phyloP scores from a whole-genome alignment of 2,888 invertebrate species.

The Ochropleura plecta region DNA sequence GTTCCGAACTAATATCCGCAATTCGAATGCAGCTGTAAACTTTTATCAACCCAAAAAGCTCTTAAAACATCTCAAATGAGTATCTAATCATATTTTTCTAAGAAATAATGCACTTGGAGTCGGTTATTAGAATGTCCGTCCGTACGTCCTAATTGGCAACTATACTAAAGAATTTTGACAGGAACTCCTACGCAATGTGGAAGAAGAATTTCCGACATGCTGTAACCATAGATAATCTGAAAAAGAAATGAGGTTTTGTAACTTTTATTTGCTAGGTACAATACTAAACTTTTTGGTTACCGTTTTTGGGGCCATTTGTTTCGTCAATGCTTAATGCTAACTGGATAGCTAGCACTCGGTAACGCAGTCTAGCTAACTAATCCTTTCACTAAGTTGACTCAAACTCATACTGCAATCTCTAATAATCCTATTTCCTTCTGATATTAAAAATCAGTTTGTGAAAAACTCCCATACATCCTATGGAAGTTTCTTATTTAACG shows the following conservation, averaged over 20 bases:
- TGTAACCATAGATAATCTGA: not conserved
- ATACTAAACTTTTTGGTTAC: not conserved
- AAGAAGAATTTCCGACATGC: slow-evolving; percentile 1
- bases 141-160: slow-evolving; percentile 49
- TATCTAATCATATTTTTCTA: slow-evolving; percentile 28
- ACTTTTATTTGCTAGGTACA: not conserved
- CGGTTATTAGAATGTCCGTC: slow-evolving; percentile 31
- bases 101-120: slow-evolving; percentile 44
- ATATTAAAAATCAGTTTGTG: too few species aligned
- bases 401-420: too few species aligned
- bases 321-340: not conserved
- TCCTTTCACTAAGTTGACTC: too few species aligned
- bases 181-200: not conserved
- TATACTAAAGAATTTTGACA: slow-evolving; percentile 13
- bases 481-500: too few species aligned
- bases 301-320: not conserved
- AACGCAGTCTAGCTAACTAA: too few species aligned
- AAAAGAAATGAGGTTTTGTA: not conserved
- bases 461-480: too few species aligned
- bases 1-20: slow-evolving; percentile 23
- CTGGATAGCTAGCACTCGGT: too few species aligned
- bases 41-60: slow-evolving; percentile 32
- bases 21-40: slow-evolving; percentile 45
- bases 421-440: too few species aligned
- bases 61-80: slow-evolving; percentile 1